Percentiles rank a stretch among this genome's conserved stretches.
phyloP scores from a whole-genome alignment of 23 tunicate species.

The Aplidium turbinatum region DNA sequence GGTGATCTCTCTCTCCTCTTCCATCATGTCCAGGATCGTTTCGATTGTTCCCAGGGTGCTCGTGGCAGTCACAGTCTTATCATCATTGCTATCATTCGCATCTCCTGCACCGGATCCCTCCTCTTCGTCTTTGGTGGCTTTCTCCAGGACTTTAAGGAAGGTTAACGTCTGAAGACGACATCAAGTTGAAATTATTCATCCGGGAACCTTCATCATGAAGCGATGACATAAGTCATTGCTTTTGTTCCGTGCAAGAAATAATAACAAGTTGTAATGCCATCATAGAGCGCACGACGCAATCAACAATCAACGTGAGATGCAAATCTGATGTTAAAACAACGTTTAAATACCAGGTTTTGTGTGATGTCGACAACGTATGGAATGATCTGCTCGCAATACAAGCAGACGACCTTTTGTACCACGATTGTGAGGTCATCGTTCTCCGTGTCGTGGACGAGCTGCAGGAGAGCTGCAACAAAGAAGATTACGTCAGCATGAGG shows the following conservation, averaged over 20 bases:
- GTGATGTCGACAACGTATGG: conserved; percentile 94
- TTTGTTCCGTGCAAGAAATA: too few relatives aligned
- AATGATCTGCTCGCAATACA: conserved; percentile 74
- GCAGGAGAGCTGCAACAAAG: conserved; percentile 48
- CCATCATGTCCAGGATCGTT: conserved; percentile 93
- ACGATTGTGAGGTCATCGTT: conserved; percentile 77
- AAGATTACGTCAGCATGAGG: too few relatives aligned
- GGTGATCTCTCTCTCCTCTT: conserved; percentile 88
- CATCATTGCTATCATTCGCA: conserved; percentile 61
- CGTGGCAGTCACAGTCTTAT: conserved; percentile 87
- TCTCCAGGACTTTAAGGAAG: conserved; percentile 65
- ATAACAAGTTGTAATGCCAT: too few relatives aligned
- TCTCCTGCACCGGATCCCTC: conserved; percentile 42
- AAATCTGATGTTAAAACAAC: background rate
- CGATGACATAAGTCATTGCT: too few relatives aligned
- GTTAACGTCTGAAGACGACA: conserved; percentile 56
- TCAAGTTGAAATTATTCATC: too few relatives aligned
- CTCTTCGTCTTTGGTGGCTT: conserved; percentile 49
- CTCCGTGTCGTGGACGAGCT: conserved; percentile 82
- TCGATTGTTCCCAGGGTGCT: conserved; percentile 91
- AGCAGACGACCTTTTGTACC: conserved; percentile 78
- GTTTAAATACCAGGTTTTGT: conserved; percentile 40
- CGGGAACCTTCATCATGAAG: too few relatives aligned
- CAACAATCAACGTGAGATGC: too few relatives aligned
- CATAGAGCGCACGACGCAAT: too few relatives aligned